Evolutionary conservation across 1,140 invertebrate species (phyloP), one percentile per base, ranked within the genome.

Genomic region (Neelides sp.): DNA sequence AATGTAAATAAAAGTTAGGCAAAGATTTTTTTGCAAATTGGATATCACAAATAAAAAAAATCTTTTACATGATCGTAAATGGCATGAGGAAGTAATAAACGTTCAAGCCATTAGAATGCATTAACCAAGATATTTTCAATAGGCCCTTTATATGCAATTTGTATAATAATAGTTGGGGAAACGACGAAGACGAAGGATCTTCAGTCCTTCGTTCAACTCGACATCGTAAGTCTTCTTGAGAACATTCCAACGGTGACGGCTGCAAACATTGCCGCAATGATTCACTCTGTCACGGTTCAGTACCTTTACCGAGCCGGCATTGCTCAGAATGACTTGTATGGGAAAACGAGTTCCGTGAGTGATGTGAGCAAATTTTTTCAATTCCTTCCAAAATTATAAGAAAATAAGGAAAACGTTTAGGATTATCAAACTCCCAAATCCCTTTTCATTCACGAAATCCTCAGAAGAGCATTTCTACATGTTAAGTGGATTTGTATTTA

Each of bases 301-400:
- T 65, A 66, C 55, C 50, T 66, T 47, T 64, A 63, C 51, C 46
- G 58, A 34, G 48, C 48, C 15, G 64, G 64, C 2, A 54, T 63
- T 52, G 17, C 23, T 13, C 54, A 61, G 15, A 57, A 59, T 45
- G 54, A 53, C 27, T 55, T 54, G 3, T 27, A 50, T 24, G 62
- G 61, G n/a, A 57, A 63, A 36, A 64, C 62, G 2, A 52, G 45
- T 4, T 54, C 58, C 34, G 53, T 64, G 27, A 43, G 51, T 52
- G 59, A 64, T 44, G 57, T 63, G 50, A 61, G 58, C 55, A 13
- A 27, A 32, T 37, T 23, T 44, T n/a, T 35, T n/a, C 36, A 39
- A 20, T 12, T 17, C n/a, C 23, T 41, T 8, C n/a, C 20, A 7
- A n/a, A n/a, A n/a, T n/a, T n/a, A n/a, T n/a, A n/a, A n/a, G n/a